A percentile compares a stretch with the other conserved stretches of the same genome.
These are phyloP conservation scores for Siniperca obscura DNA, from an alignment of 2,797 vertebrate genomes.

Conservation along the genomic window DNA sequence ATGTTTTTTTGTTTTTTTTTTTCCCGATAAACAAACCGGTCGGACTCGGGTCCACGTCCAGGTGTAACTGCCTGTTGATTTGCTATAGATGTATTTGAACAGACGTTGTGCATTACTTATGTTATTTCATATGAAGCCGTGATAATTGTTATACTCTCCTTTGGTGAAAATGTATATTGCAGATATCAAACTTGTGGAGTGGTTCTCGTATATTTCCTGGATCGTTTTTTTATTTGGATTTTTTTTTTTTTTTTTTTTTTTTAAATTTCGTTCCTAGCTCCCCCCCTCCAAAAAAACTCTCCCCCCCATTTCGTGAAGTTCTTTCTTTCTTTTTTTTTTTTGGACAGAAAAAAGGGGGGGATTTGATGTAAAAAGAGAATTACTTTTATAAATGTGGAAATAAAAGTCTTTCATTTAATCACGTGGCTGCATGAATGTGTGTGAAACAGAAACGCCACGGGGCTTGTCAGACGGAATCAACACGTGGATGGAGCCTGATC, in stretches of 20 bases:
- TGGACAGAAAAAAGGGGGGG: conserved; percentile 60
- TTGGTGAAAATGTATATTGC: conserved; percentile 95
- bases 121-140: conserved; percentile 85
- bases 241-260: conserved; percentile 54
- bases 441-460: conserved; percentile 12
- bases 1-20: conserved; percentile 27
- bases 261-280: conserved; percentile 39
- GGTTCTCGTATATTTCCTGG: conserved; percentile 90
- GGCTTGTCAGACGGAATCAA: conserved; percentile 31
- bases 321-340: conserved; percentile 56
- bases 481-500: conserved; percentile 30
- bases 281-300: conserved; percentile 24
- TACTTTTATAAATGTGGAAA: conserved; percentile 96
- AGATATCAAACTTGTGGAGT: conserved; percentile 97
- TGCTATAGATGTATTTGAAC: conserved; percentile 78
- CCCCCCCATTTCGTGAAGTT: conserved; percentile 65
- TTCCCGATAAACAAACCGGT: conserved; percentile 41
- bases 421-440: conserved; percentile 63
- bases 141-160: conserved; percentile 87
- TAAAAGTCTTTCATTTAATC: conserved; percentile 93
- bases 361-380: conserved; percentile 85
- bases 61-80: conserved; percentile 71
- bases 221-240: conserved; percentile 70
- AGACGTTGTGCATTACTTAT: conserved; percentile 83
- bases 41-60: conserved; percentile 53